Evolutionary conservation across 2,888 invertebrate genomes (phyloP), one percentile per base, ranked within the genome.

Genomic region (Mythimna albipuncta): DNA sequence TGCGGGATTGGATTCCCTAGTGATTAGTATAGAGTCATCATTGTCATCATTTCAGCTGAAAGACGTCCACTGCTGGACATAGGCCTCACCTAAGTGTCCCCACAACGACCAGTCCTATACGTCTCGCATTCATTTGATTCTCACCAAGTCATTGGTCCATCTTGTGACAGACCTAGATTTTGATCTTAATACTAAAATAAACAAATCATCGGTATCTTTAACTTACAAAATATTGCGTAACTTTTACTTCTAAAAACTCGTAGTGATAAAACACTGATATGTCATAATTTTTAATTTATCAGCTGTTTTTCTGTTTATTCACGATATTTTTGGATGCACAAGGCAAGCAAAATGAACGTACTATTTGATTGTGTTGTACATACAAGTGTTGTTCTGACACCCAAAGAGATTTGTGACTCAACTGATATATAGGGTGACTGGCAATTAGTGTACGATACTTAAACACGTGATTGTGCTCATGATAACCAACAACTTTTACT

Each of bases 161-260:
- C 47, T 47, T 47, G 47, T 47, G 47, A 16, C 44, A 44, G 6
- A 11, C 44, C 0, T 32, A n/a, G 47, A 16, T 59, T 57, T n/a
- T 58, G 9, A 2, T 38, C 47, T 47, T 62, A 57, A 64, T 64
- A 47, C 41, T 38, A 11, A 10, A 9, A 35, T 21, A 41, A 73
- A 52, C 6, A 54, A 21, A 52, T 6, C 38, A 21, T 50, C 41
- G 3, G 26, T 50, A 61, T 64, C 21, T 54, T 32, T 35, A 47
- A 44, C 55, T 79, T 83, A 64, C 65, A 63, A 65, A 83, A 83
- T 61, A 59, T 83, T 71, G 62, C 71, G 79, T 44, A 81, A 81
- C 54, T 47, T 58, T 52, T 78, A 57, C 52, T 35, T 52, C 1
- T 5, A 13, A 62, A 54, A 26, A 63, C 16, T 54, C 21, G 13